phyloP scores from a whole-genome alignment of 2,888 invertebrate species.

The Cyrtodaria siliqua region DNA sequence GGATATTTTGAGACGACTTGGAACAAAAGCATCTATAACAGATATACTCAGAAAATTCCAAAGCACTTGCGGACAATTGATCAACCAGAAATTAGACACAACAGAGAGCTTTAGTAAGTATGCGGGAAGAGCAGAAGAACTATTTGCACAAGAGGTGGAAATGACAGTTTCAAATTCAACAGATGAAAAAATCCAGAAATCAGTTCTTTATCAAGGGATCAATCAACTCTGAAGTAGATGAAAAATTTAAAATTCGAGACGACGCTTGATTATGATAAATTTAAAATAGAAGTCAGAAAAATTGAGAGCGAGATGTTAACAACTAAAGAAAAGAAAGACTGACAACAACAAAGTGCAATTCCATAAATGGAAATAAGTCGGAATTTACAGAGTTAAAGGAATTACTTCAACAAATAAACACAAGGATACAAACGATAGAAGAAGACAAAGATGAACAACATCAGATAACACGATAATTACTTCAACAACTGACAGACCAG shows the following conservation, averaged over 20 bases:
- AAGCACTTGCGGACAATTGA: too few relatives aligned
- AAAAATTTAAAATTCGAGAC: conserved; percentile 10
- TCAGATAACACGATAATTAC: neutral
- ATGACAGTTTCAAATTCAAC: too few relatives aligned
- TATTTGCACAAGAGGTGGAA: too few relatives aligned
- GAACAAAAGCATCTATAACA: too few relatives aligned
- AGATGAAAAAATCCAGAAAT: too few relatives aligned
- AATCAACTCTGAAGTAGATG: neutral
- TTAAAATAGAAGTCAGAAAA: neutral
- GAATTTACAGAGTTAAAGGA: neutral
- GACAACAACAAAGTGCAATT: neutral
- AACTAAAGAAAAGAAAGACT: neutral
- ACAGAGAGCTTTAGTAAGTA: too few relatives aligned
- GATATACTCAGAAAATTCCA: too few relatives aligned
- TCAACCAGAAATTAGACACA: too few relatives aligned
- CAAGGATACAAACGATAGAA: neutral
- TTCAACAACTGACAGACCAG: conserved; percentile 3
- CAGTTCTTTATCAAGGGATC: too few relatives aligned
- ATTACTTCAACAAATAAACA: neutral
- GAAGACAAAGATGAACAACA: neutral
- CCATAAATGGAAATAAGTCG: neutral
- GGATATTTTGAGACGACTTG: too few relatives aligned
- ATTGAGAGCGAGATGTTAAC: neutral
- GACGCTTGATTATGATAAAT: conserved; percentile 5
- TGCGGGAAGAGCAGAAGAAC: too few relatives aligned